Percentiles rank a stretch among this genome's conserved stretches.
Conservation (phyloP, 92 coral and sea anemone species). For the Epizoanthus ramosus region DNA sequence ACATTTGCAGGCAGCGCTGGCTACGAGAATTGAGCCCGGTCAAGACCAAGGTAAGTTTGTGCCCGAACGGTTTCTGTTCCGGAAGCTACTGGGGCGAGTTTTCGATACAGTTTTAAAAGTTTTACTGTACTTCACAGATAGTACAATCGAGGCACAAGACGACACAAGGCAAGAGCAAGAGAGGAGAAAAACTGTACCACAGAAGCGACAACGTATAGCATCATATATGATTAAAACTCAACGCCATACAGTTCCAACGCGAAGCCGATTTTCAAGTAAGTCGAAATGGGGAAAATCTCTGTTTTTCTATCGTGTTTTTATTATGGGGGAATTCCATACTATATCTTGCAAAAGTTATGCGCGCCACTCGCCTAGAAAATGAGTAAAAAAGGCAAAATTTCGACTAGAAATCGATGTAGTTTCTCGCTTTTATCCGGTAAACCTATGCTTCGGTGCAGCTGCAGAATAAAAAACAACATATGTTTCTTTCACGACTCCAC, state of each 20-base stretch:
- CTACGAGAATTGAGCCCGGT: constrained; percentile 61
- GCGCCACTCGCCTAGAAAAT: constrained; percentile 8
- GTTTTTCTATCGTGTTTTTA: constrained; percentile 61
- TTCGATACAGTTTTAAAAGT: constrained; percentile 55
- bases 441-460: constrained; percentile 86
- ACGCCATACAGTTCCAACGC: constrained; percentile 76
- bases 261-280: constrained; percentile 92
- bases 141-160: constrained; percentile 33
- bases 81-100: constrained; percentile 80
- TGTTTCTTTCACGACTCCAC: constrained; percentile 76
- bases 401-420: constrained; percentile 61
- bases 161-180: constrained; percentile 50
- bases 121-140: constrained; percentile 53
- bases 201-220: constrained; percentile 89
- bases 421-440: constrained; percentile 90
- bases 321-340: constrained; percentile 6
- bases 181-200: constrained; percentile 69
- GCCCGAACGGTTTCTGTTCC: constrained; percentile 55
- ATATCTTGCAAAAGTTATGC: constrained; percentile 32
- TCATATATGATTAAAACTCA: constrained; percentile 96
- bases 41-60: constrained; percentile 63
- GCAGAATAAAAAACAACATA: constrained; percentile 92
- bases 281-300: constrained; percentile 57
- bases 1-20: constrained; percentile 84
- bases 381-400: constrained; percentile 54